Evolutionary conservation across 1,140 invertebrate species (phyloP), one percentile per base, ranked within the genome.

Genomic region (Drusus annulatus): DNA sequence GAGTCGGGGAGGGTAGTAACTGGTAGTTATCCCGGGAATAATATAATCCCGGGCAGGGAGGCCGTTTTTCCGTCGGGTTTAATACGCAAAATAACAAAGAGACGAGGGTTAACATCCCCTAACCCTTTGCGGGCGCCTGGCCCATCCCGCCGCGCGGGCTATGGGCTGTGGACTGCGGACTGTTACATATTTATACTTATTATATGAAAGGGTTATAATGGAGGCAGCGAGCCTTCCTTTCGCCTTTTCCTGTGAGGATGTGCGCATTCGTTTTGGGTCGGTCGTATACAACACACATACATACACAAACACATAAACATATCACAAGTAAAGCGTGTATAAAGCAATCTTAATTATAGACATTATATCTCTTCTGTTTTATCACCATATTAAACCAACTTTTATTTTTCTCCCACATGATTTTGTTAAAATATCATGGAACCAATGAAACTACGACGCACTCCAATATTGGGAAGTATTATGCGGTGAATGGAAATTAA

Each of bases 141-240:
- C 50, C 71, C 51, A 17, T 50, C 68, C 36, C 68, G 17, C 68
- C 62, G 23, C 7, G 23, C 56, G 5, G 56, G 56, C 56, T 28
- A 28, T 21, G 21, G 21, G 13, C 60, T 25, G 62, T 45, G 36
- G 36, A 45, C 36, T 45, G 7, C 8, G 36, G 10, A 45, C 62
- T 79, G 80, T 83, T 83, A 83, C 81, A 83, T 83, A 83, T 83
- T 83, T 83, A 83, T 83, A 83, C 81, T 83, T 83, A 83, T 83
- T 80, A 83, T 81, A 81, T 81, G 78, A 77, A 76, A 75, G 81
- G 81, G 81, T 80, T 80, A 80, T 83, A 80, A 80, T 80, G 75
- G 81, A 83, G 78, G 80, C 73, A 77, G 81, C 76, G 17, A 51
- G 71, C 81, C 79, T 83, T 45, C 36, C 36, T 45, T 45, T 10